A percentile compares a stretch with the other conserved stretches of the same genome.
phyloP scores from a whole-genome alignment of 2,888 invertebrate species.

The Rhorus exstirpatorius region DNA sequence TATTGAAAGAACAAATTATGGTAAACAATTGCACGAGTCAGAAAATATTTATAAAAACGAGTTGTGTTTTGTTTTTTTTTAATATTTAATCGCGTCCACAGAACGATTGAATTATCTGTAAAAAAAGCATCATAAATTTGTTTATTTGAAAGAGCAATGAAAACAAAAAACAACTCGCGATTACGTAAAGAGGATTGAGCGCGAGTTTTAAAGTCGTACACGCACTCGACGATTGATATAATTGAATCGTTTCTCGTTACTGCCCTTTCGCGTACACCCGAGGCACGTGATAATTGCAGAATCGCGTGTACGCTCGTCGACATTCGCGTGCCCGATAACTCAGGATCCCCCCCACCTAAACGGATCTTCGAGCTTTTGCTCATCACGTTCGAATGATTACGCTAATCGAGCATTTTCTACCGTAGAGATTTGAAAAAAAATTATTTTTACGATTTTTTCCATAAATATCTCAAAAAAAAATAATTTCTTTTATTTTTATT shows the following conservation, averaged over 20 bases:
- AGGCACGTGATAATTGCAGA: conserved; percentile 75
- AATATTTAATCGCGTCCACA: no score
- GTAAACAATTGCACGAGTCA: no score
- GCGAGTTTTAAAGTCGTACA: no score
- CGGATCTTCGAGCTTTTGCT: conserved; percentile 17
- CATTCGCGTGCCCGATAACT: conserved; percentile 46
- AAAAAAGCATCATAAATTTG: neutral
- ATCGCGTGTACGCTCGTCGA: conserved; percentile 72
- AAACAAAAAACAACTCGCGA: neutral
- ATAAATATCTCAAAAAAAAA: neutral
- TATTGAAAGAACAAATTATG: no score
- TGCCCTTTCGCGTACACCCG: conserved; percentile 51
- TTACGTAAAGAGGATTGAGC: conserved; percentile 29
- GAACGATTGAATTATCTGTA: no score
- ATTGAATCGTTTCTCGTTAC: conserved; percentile 68
- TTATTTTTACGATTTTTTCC: neutral
- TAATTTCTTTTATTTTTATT: conserved; percentile 14
- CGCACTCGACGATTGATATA: conserved; percentile 71
- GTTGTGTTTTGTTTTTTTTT: no score
- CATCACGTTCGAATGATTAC: conserved; percentile 13
- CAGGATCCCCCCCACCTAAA: conserved; percentile 29
- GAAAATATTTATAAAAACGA: no score
- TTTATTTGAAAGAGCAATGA: no score
- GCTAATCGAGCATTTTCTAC: conserved; percentile 33
- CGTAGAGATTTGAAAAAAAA: neutral